These are phyloP conservation scores for Poeciliopsis turrubarensis DNA, from an alignment of 2,113 vertebrate species.

Conservation along the genomic window DNA sequence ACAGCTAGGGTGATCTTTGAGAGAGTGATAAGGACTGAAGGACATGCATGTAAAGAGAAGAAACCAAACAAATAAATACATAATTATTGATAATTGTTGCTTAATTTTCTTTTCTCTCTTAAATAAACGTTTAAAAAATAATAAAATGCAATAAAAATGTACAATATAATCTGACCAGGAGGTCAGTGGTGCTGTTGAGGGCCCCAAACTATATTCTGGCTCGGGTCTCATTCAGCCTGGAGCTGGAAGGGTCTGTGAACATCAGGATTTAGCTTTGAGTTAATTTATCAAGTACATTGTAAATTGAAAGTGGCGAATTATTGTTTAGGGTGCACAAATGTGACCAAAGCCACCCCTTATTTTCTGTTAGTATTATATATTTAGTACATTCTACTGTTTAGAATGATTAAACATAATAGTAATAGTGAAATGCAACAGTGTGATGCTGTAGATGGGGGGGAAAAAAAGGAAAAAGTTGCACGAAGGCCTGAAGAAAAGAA, in stretches of 20 bases:
- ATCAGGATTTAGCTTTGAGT: background rate
- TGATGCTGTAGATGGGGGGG: background rate
- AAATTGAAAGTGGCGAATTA: background rate
- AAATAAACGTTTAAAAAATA: background rate
- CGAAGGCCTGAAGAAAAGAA: constrained; percentile 51
- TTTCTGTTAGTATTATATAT: background rate
- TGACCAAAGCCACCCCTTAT: background rate
- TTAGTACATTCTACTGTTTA: background rate
- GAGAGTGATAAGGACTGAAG: background rate
- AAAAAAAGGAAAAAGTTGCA: background rate
- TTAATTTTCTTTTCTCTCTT: background rate
- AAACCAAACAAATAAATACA: background rate
- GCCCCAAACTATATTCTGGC: background rate
- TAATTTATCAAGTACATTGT: background rate
- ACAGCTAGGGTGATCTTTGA: background rate
- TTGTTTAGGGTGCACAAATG: background rate
- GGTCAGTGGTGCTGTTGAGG: too few relatives aligned
- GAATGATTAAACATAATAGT: background rate
- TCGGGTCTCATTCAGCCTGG: background rate
- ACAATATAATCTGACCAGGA: background rate
- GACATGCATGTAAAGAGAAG: background rate
- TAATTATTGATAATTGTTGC: background rate
- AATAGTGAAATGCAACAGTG: background rate
- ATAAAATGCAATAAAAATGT: background rate
- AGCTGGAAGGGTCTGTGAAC: background rate